Percentiles rank a stretch among this genome's conserved stretches.
Evolutionary conservation across 2,888 invertebrate genomes (phyloP).

Genomic region (Mermis nigrescens): DNA sequence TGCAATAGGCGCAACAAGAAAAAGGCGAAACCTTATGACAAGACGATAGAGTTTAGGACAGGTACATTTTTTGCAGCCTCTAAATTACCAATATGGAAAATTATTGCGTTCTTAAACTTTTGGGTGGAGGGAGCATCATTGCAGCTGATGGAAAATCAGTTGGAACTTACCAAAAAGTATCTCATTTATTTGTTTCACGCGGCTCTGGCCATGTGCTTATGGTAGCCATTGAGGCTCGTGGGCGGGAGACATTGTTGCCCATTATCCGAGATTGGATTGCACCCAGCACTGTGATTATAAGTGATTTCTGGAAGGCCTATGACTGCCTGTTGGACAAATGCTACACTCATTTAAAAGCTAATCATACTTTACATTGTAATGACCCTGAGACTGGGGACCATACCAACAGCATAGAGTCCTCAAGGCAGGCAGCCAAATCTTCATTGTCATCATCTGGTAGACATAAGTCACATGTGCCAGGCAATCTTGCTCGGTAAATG

Average conservation of each 20-base stretch:
- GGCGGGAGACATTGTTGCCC: not conserved
- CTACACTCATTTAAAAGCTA: not conserved
- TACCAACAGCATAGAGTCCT: not conserved
- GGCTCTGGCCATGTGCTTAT: not conserved
- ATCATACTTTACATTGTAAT: not conserved
- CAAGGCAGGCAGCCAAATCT: not conserved
- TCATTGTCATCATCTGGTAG: not conserved
- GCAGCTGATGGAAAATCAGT: no score
- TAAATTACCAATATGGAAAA: no score
- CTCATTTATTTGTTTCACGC: no score
- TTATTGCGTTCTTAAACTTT: no score
- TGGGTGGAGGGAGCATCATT: no score
- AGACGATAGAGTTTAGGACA: no score
- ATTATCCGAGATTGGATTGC: not conserved
- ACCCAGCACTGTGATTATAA: not conserved
- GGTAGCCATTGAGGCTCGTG: not conserved
- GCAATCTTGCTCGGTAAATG: not conserved
- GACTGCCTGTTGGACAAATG: not conserved
- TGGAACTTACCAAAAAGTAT: no score
- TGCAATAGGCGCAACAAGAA: no score
- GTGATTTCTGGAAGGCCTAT: not conserved
- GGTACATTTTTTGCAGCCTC: no score
- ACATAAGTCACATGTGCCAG: not conserved
- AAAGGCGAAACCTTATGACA: no score
- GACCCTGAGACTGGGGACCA: constrained; percentile 2